Evolutionary conservation across 2,888 invertebrate species (phyloP).

Genomic region (Malthinus seriepunctatus): DNA sequence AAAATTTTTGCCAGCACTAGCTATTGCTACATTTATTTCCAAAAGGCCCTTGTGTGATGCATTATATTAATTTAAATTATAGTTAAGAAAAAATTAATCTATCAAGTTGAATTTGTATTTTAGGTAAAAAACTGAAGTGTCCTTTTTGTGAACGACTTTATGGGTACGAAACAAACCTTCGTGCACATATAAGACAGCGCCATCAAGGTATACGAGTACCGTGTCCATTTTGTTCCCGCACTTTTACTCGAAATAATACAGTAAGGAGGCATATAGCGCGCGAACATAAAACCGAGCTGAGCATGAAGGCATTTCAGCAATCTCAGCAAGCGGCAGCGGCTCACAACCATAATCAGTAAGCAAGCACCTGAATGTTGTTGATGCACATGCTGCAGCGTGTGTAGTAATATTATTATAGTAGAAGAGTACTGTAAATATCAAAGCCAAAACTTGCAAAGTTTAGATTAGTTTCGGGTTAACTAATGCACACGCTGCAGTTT

Average conservation of each 20-base stretch:
- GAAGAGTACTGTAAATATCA: constrained; percentile 29
- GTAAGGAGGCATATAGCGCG: constrained; percentile 89
- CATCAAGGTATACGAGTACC: constrained; percentile 92
- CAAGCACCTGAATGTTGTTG: constrained; percentile 34
- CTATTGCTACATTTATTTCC: too few species aligned
- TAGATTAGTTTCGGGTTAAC: constrained; percentile 36
- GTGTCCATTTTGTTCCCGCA: constrained; percentile 87
- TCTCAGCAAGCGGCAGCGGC: constrained; percentile 56
- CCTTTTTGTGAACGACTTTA: constrained; percentile 91
- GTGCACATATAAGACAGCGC: constrained; percentile 88
- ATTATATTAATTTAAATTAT: too few species aligned
- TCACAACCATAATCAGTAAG: constrained; percentile 64
- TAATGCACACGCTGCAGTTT: constrained; percentile 40
- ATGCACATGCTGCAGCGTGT: constrained; percentile 30
- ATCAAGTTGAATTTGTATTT: too few species aligned
- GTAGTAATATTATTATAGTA: constrained; percentile 1
- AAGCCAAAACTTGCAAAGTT: constrained; percentile 27
- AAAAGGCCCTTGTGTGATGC: too few species aligned
- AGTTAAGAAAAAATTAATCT: too few species aligned
- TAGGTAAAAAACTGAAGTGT: constrained; percentile 90
- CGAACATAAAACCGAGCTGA: constrained; percentile 79
- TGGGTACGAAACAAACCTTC: constrained; percentile 90
- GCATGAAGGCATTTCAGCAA: constrained; percentile 67
- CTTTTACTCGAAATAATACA: constrained; percentile 91
- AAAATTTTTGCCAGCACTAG: too few species aligned